Evolutionary conservation across 30 jellyfish, hydroid and myxozoan genomes (phyloP), one percentile per base, ranked within the genome.

Genomic region (Cassiopea andromeda): DNA sequence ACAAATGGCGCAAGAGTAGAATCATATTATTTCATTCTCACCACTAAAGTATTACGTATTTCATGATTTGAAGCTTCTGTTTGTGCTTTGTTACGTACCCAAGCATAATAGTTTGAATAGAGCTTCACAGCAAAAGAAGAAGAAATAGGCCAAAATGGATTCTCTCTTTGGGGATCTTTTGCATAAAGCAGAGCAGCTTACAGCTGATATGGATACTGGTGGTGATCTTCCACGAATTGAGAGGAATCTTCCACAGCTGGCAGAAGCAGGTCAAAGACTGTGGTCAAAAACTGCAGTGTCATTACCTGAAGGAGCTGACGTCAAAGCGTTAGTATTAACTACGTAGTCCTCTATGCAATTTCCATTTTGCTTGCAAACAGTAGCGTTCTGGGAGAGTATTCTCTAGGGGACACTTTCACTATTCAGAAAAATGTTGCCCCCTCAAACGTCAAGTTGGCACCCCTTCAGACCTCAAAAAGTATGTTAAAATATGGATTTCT

Each of bases 101-200:
- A 27, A 27, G 38, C 38, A 27, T 27, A 27, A 27, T 27, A 27
- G 38, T 27, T 27, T 27, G 38, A 27, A 27, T 27, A 27, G 38
- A 27, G 38, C 38, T 27, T 27, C 38, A 27, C 13, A 58, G 68
- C 68, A 58, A 7, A 6, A 6, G 68, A 58, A 58, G 68, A 58
- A 67, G 76, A 67, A 10, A 8, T 67, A 70, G 79, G 79, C 79
- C 59, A 87, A 66, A 81, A 85, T 81, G 93, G 92, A 83, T 75
- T 27, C 85, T 1, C 38, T 78, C 27, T 94, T 94, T 70, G 92
- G 91, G 7, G 99, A 96, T 85, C 90, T 96, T n/a, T 59, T 96
- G 89, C 97, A 88, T 49, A 78, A 97, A 15, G 99, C 99, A 67
- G 99, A 96, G 48, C 99, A 96, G 98, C 97, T 96, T 7, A 96